phyloP scores from a whole-genome alignment of 2,113 vertebrate species.

The Passer montanus region DNA sequence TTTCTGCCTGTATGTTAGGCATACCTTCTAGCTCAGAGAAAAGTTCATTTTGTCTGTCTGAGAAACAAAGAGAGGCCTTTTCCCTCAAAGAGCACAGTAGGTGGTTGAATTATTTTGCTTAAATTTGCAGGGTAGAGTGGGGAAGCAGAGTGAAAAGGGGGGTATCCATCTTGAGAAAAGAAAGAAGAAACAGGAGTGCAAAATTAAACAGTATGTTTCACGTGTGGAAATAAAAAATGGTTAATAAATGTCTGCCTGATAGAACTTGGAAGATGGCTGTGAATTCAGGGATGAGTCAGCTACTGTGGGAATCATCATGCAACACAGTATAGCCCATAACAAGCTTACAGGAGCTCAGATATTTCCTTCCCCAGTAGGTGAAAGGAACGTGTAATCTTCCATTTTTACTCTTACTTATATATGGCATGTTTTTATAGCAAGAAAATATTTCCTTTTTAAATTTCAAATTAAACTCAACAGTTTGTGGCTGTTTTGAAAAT shows the following conservation, averaged over 20 bases:
- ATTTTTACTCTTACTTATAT: background rate
- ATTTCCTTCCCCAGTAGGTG: background rate
- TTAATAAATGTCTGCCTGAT: background rate
- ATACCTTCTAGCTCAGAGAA: background rate
- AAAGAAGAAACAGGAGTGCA: background rate
- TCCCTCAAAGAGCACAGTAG: background rate
- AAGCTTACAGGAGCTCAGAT: background rate
- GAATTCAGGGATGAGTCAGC: constrained; percentile 33
- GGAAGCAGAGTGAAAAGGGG: background rate
- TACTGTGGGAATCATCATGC: background rate
- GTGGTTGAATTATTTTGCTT: background rate
- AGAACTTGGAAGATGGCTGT: background rate
- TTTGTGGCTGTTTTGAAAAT: background rate
- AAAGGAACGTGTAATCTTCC: background rate
- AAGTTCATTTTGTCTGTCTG: background rate
- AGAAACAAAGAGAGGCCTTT: background rate
- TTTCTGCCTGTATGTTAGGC: background rate
- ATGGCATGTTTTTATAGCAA: background rate
- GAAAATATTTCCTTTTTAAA: background rate
- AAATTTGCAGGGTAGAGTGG: background rate
- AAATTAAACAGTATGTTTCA: background rate
- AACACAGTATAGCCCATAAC: background rate
- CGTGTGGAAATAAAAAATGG: background rate
- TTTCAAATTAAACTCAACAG: background rate
- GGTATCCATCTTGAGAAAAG: background rate